A percentile compares a stretch with the other conserved stretches of the same genome.
phyloP scores from a whole-genome alignment of 2,113 vertebrate genomes.

The Apistogramma diplotaenia region DNA sequence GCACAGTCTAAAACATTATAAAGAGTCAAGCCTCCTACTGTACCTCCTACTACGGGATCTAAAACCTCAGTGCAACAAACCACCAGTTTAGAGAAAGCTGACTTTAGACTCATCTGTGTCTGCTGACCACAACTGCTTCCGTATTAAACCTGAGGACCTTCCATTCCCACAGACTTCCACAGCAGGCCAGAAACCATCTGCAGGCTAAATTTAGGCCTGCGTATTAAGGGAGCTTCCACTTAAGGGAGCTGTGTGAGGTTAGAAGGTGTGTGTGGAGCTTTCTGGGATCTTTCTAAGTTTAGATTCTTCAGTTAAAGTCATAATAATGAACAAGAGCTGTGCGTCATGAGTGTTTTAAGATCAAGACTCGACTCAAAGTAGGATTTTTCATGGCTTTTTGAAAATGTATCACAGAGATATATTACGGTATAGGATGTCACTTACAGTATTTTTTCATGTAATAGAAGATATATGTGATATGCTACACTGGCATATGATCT shows the following conservation, averaged over 20 bases:
- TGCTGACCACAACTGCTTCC: constrained; percentile 16
- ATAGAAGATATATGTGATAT: not conserved
- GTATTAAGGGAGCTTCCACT: constrained; percentile 22
- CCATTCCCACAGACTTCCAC: constrained; percentile 7
- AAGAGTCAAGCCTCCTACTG: not conserved
- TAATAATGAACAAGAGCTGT: not conserved
- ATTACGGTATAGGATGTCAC: not conserved
- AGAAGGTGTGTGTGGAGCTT: constrained; percentile 19
- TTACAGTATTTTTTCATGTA: not conserved
- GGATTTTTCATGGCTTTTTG: not conserved
- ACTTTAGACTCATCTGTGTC: not conserved
- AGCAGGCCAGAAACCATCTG: constrained; percentile 28
- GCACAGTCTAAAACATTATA: not conserved
- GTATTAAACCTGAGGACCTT: constrained; percentile 35
- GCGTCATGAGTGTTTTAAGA: not conserved
- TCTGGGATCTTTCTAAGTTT: constrained; percentile 16
- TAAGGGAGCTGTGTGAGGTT: constrained; percentile 28
- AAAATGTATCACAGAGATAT: not conserved
- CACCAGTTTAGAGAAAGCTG: not conserved
- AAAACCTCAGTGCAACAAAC: not conserved
- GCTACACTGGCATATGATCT: not conserved
- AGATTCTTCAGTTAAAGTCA: not conserved
- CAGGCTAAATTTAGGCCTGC: constrained; percentile 51
- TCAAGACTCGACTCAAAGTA: not conserved
- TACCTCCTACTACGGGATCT: not conserved